Evolutionary conservation across 1,140 invertebrate species (phyloP).

Genomic region (Bombus consobrinus): DNA sequence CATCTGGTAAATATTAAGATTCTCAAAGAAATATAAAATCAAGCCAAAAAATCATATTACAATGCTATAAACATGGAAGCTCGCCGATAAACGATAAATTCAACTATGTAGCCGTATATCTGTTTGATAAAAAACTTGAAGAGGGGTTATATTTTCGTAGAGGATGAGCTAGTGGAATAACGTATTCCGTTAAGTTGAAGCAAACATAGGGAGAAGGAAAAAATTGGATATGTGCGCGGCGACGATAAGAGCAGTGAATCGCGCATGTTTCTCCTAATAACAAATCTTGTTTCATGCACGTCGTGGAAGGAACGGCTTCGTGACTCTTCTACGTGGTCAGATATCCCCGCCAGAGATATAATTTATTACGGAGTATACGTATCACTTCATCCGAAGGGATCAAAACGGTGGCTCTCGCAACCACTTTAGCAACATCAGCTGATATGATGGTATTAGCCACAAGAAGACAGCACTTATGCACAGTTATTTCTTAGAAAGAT

Average conservation of each 20-base stretch:
- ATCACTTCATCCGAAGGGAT: neutral
- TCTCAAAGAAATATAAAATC: too few relatives aligned
- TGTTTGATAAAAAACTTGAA: neutral
- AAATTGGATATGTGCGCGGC: neutral
- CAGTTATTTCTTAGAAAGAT: conserved; percentile 3
- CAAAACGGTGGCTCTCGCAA: neutral
- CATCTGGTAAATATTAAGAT: too few relatives aligned
- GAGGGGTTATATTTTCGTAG: neutral
- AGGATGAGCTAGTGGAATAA: neutral
- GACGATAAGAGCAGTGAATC: neutral
- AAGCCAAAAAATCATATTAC: too few relatives aligned
- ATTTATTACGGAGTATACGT: conserved; percentile 7
- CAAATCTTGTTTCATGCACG: neutral
- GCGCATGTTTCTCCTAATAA: neutral
- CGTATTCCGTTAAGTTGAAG: neutral
- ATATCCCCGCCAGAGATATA: neutral
- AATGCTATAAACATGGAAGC: too few relatives aligned
- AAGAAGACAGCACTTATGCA: neutral
- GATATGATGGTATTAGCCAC: neutral
- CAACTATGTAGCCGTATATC: neutral
- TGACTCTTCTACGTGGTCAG: neutral
- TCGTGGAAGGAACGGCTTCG: neutral
- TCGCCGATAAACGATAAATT: too few relatives aligned
- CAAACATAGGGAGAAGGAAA: neutral
- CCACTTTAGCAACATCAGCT: neutral